phyloP scores from a whole-genome alignment of 2,888 invertebrate genomes.

The Himalopsyche anomala region DNA sequence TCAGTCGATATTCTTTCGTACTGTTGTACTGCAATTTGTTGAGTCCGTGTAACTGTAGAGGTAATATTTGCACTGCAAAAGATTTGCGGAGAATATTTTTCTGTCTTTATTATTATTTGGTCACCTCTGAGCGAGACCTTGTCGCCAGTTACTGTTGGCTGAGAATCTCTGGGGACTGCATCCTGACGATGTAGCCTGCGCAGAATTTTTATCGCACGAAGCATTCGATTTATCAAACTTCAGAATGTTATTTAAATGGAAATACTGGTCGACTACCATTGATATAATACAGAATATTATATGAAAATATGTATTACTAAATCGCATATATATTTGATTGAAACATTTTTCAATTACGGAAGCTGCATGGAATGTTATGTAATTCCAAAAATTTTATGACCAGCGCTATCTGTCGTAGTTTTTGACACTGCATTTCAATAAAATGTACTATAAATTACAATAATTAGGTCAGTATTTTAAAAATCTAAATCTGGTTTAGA shows the following conservation, averaged over 20 bases:
- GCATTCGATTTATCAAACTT: constrained; percentile 33
- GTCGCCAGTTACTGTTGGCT: neutral
- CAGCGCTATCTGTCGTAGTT: too few species aligned
- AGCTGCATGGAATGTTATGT: too few species aligned
- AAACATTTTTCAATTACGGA: too few species aligned
- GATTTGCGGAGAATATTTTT: neutral
- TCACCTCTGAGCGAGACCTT: constrained; percentile 6
- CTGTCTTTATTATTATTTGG: constrained; percentile 35
- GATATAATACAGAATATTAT: neutral
- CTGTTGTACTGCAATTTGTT: neutral
- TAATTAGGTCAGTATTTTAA: too few species aligned
- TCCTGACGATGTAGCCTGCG: constrained; percentile 3
- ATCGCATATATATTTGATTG: too few species aligned
- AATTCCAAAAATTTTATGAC: too few species aligned
- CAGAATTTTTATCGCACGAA: constrained; percentile 9
- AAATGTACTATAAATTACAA: too few species aligned
- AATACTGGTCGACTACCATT: neutral
- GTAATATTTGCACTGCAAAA: constrained; percentile 13
- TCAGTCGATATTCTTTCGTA: too few species aligned
- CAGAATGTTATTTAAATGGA: constrained; percentile 31
- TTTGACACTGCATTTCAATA: too few species aligned
- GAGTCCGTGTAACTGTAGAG: neutral
- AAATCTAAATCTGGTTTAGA: too few species aligned
- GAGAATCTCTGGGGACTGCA: neutral
- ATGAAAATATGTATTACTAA: too few species aligned